Conservation (phyloP, 1,140 invertebrate genomes). For the Aphaenogaster ashmeadi region DNA sequence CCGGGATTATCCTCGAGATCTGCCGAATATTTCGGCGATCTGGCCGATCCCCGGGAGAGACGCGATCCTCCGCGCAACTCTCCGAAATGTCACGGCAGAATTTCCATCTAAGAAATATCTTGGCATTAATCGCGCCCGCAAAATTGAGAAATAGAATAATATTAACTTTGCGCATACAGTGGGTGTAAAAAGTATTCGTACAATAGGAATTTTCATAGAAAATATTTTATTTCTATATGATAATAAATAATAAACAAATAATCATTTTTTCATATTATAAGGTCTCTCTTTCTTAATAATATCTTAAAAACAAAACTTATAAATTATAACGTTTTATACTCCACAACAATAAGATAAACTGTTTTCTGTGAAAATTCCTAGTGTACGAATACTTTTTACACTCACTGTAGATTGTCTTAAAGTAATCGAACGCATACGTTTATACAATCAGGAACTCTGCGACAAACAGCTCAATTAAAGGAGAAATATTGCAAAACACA, state of each 20-base stretch:
- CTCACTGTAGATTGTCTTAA: background rate
- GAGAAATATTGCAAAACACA: background rate
- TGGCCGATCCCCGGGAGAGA: slow-evolving; percentile 37
- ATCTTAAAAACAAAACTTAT: no score
- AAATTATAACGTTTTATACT: no score
- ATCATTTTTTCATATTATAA: no score
- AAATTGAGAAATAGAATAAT: slow-evolving; percentile 15
- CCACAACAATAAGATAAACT: no score
- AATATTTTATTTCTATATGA: no score
- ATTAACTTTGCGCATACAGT: background rate
- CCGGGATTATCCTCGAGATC: slow-evolving; percentile 57
- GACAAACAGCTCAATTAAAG: background rate
- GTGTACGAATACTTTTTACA: no score
- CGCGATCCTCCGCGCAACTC: slow-evolving; percentile 41
- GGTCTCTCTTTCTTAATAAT: no score
- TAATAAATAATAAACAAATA: no score
- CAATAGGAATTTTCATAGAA: no score
- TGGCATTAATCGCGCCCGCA: background rate
- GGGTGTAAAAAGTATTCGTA: no score
- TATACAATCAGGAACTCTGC: background rate
- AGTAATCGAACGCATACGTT: background rate
- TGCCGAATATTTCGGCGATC: slow-evolving; percentile 61
- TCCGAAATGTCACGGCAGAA: slow-evolving; percentile 27
- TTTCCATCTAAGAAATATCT: slow-evolving; percentile 38
- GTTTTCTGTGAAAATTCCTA: no score